Evolutionary conservation across 2,888 invertebrate genomes (phyloP).

Genomic region (Macrophya alboannulata): DNA sequence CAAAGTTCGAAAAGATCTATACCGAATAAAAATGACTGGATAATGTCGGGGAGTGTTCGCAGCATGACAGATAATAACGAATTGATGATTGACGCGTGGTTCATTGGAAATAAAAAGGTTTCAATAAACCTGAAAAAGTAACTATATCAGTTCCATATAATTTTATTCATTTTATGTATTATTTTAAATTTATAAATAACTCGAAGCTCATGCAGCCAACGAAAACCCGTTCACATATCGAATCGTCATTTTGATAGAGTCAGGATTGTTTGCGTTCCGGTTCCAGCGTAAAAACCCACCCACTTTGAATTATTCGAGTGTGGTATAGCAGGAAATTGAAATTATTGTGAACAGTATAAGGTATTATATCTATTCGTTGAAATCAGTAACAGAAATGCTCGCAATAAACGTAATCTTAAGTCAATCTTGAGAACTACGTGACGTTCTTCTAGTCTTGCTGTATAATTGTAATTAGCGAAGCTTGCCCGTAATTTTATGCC

Average conservation of each 20-base stretch:
- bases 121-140: not conserved
- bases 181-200: not conserved
- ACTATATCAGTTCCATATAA: not conserved
- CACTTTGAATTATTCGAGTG: not conserved
- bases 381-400: constrained; percentile 2
- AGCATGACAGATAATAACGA: not conserved
- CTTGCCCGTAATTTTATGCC: not conserved
- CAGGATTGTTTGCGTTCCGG: not conserved
- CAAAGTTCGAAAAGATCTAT: constrained; percentile 20
- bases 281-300: not conserved
- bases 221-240: not conserved
- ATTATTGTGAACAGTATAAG: not conserved
- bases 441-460: not conserved
- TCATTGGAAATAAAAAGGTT: not conserved
- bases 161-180: not conserved
- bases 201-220: not conserved
- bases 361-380: not conserved
- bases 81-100: not conserved
- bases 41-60: not conserved
- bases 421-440: constrained; percentile 13
- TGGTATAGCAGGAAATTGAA: not conserved
- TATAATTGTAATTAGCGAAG: not conserved
- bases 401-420: constrained; percentile 17
- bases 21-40: not conserved
- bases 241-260: not conserved